These are phyloP conservation scores for Stercorarius parasiticus DNA, from an alignment of 2,113 vertebrate genomes.

Conservation along the genomic window DNA sequence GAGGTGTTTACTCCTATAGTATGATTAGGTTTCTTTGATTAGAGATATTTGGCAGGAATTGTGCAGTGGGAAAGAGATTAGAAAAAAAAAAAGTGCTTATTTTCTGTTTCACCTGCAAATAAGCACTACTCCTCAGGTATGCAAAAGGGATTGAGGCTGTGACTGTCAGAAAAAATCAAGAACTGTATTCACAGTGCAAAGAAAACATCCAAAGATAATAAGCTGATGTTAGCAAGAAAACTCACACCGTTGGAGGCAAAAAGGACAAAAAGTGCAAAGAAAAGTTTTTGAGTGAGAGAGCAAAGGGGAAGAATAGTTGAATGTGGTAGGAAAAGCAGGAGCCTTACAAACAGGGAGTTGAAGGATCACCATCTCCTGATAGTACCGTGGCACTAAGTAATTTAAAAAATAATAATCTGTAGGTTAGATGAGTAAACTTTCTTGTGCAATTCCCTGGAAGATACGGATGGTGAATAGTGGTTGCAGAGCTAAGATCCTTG, in stretches of 20 bases:
- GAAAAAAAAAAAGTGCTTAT: not conserved
- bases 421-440: not conserved
- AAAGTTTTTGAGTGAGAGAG: not conserved
- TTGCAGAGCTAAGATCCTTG: not conserved
- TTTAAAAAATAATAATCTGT: not conserved
- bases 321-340: not conserved
- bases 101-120: not conserved
- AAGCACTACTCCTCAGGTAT: not conserved
- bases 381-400: not conserved
- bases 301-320: not conserved
- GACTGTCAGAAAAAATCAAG: not conserved
- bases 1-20: not conserved
- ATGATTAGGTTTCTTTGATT: not conserved
- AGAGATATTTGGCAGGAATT: not conserved
- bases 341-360: not conserved
- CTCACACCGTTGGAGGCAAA: not conserved
- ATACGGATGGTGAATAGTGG: not conserved
- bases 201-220: not conserved
- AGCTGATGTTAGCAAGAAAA: not conserved
- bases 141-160: not conserved
- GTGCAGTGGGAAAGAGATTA: not conserved
- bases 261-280: not conserved
- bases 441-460: fast-evolving
- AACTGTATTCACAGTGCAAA: not conserved
- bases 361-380: not conserved